phyloP scores from a whole-genome alignment of 2,888 invertebrate genomes.

The Rhagophthalmus giganteus region DNA sequence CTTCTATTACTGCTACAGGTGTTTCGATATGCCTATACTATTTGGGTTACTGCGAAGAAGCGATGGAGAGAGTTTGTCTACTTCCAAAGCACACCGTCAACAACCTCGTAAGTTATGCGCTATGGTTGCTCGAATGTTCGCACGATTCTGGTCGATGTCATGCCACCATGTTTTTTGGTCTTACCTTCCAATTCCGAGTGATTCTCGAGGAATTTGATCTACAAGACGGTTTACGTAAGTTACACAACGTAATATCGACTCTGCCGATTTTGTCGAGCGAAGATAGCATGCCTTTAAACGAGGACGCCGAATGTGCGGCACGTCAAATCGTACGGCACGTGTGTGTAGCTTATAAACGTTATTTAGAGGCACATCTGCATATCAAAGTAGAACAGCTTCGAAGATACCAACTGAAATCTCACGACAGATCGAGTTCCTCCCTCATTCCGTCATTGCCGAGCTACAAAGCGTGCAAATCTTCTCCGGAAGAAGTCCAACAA shows the following conservation, averaged over 20 bases:
- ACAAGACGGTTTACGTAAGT: conserved; percentile 88
- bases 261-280: conserved; percentile 81
- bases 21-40: conserved; percentile 96
- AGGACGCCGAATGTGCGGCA: conserved; percentile 89
- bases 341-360: conserved; percentile 84
- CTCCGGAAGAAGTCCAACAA: conserved; percentile 82
- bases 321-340: conserved; percentile 90
- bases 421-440: conserved; percentile 47
- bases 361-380: conserved; percentile 88
- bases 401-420: conserved; percentile 58
- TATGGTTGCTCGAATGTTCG: conserved; percentile 95
- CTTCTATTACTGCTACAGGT: conserved; percentile 94
- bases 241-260: conserved; percentile 93
- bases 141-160: conserved; percentile 94
- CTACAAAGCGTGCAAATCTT: conserved; percentile 65
- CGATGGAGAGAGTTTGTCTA: conserved; percentile 93
- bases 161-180: conserved; percentile 96
- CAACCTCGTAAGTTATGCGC: conserved; percentile 80
- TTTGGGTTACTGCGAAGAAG: conserved; percentile 94
- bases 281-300: conserved; percentile 64
- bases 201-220: conserved; percentile 94
- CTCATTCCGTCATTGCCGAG: conserved; percentile 52
- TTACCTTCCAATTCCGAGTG: conserved; percentile 90
- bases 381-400: conserved; percentile 74
- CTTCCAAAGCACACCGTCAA: conserved; percentile 77